Base-by-base conservation (phyloP, 2,797 vertebrate species). In the Acipenser transmontanus region DNA sequence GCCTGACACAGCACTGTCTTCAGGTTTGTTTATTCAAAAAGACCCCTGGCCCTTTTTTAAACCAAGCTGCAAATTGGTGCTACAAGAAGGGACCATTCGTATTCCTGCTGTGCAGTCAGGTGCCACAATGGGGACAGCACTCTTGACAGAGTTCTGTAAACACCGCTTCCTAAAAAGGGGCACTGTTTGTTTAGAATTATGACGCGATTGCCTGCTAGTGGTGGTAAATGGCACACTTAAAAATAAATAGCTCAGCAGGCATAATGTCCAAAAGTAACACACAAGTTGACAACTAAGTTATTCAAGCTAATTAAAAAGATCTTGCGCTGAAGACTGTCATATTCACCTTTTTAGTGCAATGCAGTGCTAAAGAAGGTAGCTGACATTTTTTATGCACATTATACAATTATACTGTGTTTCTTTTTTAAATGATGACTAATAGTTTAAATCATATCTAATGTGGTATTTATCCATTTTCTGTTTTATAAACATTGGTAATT, bases 1-100 rank as follows among this genome's bases (percentile, higher is more conserved):
- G 70, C 76, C 73, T 66, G 52, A 68, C 63, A 77, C 78, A 71
- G 64, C 49, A 68, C 74, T 68, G 71, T 74, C 68, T 68, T 74
- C 67, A 63, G 59, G 65, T 68, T 17, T 78, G 75, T 72, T 76
- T 71, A 65, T 66, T 49, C 8, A 65, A 68, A 63, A 66, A 75
- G 69, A 66, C 77, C 72, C 73, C 66, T 66, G 73, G 67, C 72
- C 62, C 54, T 17, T 66, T 78, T 73, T 64, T 61, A 71, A 72
- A 73, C 74, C 0, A 1, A 72, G 1, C 57, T 72, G 60, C 65
- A 61, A 69, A 71, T 67, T 66, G 65, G 59, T 69, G 68, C 76
- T 73, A 73, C 71, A 68, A 72, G 76, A 61, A 50, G 4, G 0
- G 72, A 66, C 59, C 47, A 59, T 10, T 54, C 61, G 47, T 65